Evolutionary conservation across 1,140 invertebrate genomes (phyloP).

Genomic region (Philopotamus ludificatus): DNA sequence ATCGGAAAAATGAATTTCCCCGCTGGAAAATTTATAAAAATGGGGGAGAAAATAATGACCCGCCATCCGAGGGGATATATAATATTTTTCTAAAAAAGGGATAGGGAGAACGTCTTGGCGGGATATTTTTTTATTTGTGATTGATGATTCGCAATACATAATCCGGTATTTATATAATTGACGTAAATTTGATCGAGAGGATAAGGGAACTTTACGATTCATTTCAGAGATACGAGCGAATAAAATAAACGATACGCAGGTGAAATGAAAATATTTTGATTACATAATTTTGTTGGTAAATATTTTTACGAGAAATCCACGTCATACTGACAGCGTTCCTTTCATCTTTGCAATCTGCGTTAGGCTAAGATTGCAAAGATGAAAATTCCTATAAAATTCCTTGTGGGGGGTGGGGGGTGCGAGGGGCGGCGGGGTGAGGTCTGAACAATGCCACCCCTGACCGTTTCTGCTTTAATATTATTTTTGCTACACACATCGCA

Average conservation of each 20-base stretch:
- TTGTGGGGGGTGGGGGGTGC: background rate
- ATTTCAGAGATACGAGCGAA: background rate
- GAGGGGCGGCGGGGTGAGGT: too few relatives aligned
- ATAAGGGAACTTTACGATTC: slow-evolving; percentile 4
- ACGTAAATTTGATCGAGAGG: slow-evolving; percentile 26
- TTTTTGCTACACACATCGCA: too few relatives aligned
- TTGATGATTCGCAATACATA: slow-evolving; percentile 37
- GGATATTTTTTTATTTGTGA: slow-evolving; percentile 31
- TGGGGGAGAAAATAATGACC: slow-evolving; percentile 37
- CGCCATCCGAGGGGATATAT: slow-evolving; percentile 26
- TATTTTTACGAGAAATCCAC: background rate
- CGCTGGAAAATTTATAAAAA: slow-evolving; percentile 34
- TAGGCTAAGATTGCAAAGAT: background rate
- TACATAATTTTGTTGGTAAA: background rate
- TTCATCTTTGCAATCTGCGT: background rate
- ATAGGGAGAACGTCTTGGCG: slow-evolving; percentile 3
- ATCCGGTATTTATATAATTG: slow-evolving; percentile 37
- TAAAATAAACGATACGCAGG: background rate
- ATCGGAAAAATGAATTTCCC: slow-evolving; percentile 33
- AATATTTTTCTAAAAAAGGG: slow-evolving; percentile 27
- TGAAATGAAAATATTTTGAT: background rate
- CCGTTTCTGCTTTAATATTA: background rate
- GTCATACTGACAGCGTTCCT: background rate
- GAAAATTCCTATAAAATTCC: background rate
- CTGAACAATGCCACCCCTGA: background rate